phyloP scores from a whole-genome alignment of 92 coral and sea anemone species.

The Epizoanthus ramosus region DNA sequence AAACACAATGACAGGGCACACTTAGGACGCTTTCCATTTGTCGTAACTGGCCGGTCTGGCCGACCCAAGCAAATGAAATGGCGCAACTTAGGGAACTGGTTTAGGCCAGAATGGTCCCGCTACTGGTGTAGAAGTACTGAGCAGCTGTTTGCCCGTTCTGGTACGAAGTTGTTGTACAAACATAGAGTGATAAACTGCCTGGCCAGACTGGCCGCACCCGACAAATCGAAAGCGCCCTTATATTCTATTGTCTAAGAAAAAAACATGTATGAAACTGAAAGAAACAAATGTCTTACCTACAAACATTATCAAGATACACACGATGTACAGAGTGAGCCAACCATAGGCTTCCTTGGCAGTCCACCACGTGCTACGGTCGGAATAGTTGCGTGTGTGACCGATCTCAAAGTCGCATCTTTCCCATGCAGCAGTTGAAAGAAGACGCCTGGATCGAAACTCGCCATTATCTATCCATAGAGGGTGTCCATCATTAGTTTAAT shows the following conservation, averaged over 20 bases:
- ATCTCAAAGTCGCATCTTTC: constrained; percentile 95
- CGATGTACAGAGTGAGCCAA: constrained; percentile 82
- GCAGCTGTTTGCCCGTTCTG: too few species aligned
- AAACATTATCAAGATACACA: constrained; percentile 81
- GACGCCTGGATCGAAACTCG: constrained; percentile 74
- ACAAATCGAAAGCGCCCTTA: too few species aligned
- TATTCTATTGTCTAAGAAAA: neutral
- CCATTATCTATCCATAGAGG: constrained; percentile 31
- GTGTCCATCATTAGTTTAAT: too few species aligned
- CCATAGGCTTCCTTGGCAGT: constrained; percentile 79
- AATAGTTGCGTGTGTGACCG: constrained; percentile 82
- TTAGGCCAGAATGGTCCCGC: too few species aligned
- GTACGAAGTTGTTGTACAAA: too few species aligned
- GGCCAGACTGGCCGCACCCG: too few species aligned
- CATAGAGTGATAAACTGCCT: too few species aligned
- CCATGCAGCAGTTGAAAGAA: constrained; percentile 89
- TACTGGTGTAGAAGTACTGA: too few species aligned
- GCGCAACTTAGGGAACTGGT: too few species aligned
- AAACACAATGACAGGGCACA: neutral
- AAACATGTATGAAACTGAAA: neutral
- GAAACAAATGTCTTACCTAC: constrained; percentile 66
- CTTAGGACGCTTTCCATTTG: too few species aligned
- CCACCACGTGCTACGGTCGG: constrained; percentile 74
- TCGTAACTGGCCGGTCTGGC: too few species aligned
- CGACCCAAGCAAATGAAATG: too few species aligned